Conservation (phyloP, 2,888 invertebrate species). For the Gymnoscelis rufifasciata region DNA sequence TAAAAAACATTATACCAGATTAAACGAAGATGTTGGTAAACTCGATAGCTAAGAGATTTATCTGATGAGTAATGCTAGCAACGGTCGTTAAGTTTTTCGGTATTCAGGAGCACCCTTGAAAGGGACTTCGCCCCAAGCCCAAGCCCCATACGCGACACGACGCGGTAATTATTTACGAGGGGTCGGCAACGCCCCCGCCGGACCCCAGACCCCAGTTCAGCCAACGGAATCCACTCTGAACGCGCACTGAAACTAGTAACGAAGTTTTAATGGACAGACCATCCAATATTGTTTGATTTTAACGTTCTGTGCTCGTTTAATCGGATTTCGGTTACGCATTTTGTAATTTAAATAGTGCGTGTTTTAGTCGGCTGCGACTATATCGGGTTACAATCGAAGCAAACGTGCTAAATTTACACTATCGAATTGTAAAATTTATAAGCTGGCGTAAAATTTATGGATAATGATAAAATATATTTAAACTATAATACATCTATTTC, state of each 20-base stretch:
- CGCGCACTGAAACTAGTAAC: constrained; percentile 14
- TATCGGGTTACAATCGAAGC: too few species aligned
- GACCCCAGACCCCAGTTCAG: constrained; percentile 23
- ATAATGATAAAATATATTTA: too few species aligned
- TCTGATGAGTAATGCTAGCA: constrained; percentile 15
- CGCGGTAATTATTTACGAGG: constrained; percentile 73
- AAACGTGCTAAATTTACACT: too few species aligned
- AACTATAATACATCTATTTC: too few species aligned
- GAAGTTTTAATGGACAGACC: constrained; percentile 11
- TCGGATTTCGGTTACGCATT: constrained; percentile 1
- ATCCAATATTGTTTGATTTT: constrained; percentile 16
- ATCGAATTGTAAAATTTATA: too few species aligned
- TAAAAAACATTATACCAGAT: too few species aligned
- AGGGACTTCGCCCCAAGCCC: constrained; percentile 47
- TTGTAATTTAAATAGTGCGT: background rate
- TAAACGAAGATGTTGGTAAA: too few species aligned
- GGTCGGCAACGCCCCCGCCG: constrained; percentile 51
- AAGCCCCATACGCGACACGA: constrained; percentile 33
- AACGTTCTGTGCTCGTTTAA: constrained; percentile 7
- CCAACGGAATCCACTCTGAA: constrained; percentile 25
- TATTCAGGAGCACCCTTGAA: constrained; percentile 18
- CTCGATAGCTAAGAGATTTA: constrained; percentile 1
- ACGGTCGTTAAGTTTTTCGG: constrained; percentile 19
- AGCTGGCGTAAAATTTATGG: too few species aligned
- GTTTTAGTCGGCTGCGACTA: too few species aligned